Evolutionary conservation across 2,888 invertebrate species (phyloP).

Genomic region (Timema podura): DNA sequence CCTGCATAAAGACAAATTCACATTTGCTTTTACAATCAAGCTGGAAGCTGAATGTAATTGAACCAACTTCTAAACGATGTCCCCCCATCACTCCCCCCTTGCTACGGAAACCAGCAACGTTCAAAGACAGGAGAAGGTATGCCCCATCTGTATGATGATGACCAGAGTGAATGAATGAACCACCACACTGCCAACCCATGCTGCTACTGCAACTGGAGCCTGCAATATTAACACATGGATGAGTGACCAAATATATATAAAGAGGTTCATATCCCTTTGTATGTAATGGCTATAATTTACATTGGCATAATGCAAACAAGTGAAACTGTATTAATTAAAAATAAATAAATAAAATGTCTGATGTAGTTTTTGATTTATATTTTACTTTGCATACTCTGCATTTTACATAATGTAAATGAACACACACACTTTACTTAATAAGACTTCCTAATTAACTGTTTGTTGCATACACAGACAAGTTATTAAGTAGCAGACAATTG

Average conservation of each 20-base stretch:
- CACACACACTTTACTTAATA: too few species aligned
- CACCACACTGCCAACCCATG: constrained; percentile 49
- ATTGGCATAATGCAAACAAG: too few species aligned
- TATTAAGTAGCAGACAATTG: too few species aligned
- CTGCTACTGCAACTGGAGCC: constrained; percentile 33
- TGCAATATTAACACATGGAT: constrained; percentile 13
- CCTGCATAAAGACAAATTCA: constrained; percentile 51
- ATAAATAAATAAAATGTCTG: too few species aligned
- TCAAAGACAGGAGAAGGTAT: constrained; percentile 47
- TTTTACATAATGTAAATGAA: too few species aligned
- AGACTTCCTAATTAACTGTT: too few species aligned
- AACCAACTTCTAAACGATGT: constrained; percentile 44
- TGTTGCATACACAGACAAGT: too few species aligned
- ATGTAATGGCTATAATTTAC: too few species aligned
- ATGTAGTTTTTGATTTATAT: too few species aligned
- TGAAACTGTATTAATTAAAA: too few species aligned
- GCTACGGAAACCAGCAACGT: constrained; percentile 47
- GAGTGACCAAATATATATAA: neutral
- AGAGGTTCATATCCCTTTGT: too few species aligned
- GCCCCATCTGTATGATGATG: constrained; percentile 48
- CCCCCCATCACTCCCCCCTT: constrained; percentile 42
- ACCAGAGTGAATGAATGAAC: constrained; percentile 48
- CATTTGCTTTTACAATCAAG: constrained; percentile 50
- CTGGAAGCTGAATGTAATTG: constrained; percentile 51
- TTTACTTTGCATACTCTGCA: too few species aligned